phyloP scores from a whole-genome alignment of 1,140 invertebrate genomes.

The Popillia japonica region DNA sequence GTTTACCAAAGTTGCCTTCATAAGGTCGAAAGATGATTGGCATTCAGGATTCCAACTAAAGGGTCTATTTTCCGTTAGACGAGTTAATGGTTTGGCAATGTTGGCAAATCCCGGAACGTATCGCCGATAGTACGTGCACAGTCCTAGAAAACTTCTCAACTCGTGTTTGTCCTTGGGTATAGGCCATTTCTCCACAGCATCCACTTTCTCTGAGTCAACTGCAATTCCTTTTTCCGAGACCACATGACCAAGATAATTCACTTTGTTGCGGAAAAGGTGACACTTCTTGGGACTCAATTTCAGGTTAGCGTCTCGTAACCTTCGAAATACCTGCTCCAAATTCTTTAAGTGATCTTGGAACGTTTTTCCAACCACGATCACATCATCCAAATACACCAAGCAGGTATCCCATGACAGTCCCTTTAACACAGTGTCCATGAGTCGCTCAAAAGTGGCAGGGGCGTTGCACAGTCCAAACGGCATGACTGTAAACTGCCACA shows the following conservation, averaged over 20 bases:
- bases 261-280: conserved; percentile 26
- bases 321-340: no score
- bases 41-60: conserved; percentile 1
- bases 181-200: not conserved
- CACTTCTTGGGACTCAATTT: conserved; percentile 34
- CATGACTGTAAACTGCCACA: conserved; percentile 48
- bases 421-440: conserved; percentile 38
- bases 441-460: conserved; percentile 34
- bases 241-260: not conserved
- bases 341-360: no score
- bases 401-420: conserved; percentile 1
- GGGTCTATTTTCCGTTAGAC: conserved; percentile 20
- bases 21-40: not conserved
- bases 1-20: not conserved
- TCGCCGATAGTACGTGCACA: conserved; percentile 31
- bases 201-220: not conserved
- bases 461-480: conserved; percentile 56
- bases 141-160: conserved; percentile 38
- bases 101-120: conserved; percentile 46
- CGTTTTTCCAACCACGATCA: not conserved
- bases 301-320: not conserved
- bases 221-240: no score
- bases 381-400: conserved; percentile 28
- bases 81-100: conserved; percentile 45
- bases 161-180: not conserved